Evolutionary conservation across 2,888 invertebrate genomes (phyloP).

Genomic region (Celastrina argiolus): DNA sequence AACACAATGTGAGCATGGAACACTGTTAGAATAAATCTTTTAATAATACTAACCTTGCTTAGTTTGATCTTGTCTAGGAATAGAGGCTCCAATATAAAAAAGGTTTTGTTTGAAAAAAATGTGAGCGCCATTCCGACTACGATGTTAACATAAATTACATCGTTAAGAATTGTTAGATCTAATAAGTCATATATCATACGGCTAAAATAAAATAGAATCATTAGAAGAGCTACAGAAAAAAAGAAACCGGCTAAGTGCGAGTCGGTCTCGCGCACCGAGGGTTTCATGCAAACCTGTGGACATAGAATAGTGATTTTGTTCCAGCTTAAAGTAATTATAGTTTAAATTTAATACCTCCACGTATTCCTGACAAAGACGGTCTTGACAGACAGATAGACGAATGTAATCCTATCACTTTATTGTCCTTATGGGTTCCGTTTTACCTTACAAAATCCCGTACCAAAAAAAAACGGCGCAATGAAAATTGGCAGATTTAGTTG

Average conservation of each 20-base stretch:
- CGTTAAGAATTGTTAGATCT: constrained; percentile 6
- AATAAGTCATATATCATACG: neutral
- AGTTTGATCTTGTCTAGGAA: constrained; percentile 10
- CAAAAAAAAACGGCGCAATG: no score
- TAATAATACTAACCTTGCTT: neutral
- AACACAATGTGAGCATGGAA: neutral
- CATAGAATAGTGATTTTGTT: no score
- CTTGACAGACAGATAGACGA: no score
- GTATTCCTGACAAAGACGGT: no score
- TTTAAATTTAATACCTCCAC: no score
- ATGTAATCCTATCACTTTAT: no score
- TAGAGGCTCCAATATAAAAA: constrained; percentile 15
- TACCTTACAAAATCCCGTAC: no score
- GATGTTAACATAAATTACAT: neutral
- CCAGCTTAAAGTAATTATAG: no score
- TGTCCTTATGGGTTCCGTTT: no score
- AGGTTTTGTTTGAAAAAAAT: constrained; percentile 19
- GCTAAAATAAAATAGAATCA: neutral
- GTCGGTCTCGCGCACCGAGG: no score
- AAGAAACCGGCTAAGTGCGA: neutral
- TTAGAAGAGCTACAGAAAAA: neutral
- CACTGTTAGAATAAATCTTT: neutral
- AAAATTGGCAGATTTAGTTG: no score
- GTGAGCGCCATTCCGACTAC: constrained; percentile 10
- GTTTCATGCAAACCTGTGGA: no score